Evolutionary conservation across 2,797 vertebrate species (phyloP).

Genomic region (Xenops minutus): DNA sequence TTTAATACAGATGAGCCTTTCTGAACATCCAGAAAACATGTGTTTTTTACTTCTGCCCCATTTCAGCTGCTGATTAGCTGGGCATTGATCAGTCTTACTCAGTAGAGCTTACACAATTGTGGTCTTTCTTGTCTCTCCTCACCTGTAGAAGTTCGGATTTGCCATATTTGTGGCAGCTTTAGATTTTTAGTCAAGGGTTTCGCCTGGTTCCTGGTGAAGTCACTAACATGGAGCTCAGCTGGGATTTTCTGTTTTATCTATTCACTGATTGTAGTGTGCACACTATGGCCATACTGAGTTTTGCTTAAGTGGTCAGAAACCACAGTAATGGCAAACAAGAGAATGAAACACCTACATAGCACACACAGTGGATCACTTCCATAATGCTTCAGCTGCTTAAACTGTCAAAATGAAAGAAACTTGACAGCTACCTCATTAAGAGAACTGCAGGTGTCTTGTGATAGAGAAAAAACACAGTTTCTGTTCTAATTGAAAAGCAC

Average conservation of each 20-base stretch:
- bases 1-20: neutral
- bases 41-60: neutral
- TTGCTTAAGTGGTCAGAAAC: neutral
- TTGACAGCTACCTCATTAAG: neutral
- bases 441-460: neutral
- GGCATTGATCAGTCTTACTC: neutral
- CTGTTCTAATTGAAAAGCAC: neutral
- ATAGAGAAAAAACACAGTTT: neutral
- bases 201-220: neutral
- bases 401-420: neutral
- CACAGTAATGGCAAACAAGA: neutral
- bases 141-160: neutral
- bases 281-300: neutral
- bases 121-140: neutral
- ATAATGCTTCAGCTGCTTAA: neutral
- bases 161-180: neutral
- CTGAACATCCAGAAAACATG: neutral
- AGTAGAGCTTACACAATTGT: neutral
- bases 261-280: neutral
- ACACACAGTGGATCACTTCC: neutral
- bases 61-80: neutral
- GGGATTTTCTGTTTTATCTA: neutral
- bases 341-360: neutral
- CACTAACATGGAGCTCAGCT: neutral
- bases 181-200: neutral